Conservation (phyloP, 2,113 vertebrate genomes). For the Alaudala cheleensis region DNA sequence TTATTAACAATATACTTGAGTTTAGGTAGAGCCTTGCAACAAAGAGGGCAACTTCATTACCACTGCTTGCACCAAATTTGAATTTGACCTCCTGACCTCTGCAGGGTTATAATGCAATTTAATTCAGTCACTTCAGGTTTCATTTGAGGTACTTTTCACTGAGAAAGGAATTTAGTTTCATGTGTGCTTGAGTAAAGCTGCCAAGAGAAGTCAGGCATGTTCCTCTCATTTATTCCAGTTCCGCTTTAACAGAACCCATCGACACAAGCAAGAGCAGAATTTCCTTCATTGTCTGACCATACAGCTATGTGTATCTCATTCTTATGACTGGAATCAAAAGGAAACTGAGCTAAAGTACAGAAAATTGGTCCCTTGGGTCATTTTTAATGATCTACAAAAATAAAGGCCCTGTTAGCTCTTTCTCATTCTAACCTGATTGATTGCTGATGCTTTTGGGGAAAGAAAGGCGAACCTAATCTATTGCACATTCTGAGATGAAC, state of each 20-base stretch:
- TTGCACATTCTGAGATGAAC: neutral
- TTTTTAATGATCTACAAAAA: conserved; percentile 54
- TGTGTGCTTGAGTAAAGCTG: neutral
- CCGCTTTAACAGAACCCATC: neutral
- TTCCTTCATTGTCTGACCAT: neutral
- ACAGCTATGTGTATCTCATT: neutral
- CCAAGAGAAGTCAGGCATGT: neutral
- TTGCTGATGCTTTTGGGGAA: conserved; percentile 11
- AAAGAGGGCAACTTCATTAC: conserved; percentile 45
- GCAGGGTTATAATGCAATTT: conserved; percentile 15
- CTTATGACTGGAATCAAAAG: conserved; percentile 40
- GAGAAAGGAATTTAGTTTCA: conserved; percentile 6
- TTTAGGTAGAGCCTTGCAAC: neutral
- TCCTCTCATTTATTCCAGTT: conserved; percentile 27
- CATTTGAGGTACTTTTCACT: neutral
- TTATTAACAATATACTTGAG: neutral
- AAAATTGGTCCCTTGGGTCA: conserved; percentile 26
- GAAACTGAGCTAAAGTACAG: neutral
- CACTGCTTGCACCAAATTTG: neutral
- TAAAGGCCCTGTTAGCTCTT: conserved; percentile 10
- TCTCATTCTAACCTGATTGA: conserved; percentile 36
- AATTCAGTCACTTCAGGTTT: conserved; percentile 32
- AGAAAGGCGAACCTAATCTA: conserved; percentile 16
- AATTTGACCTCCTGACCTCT: conserved; percentile 52
- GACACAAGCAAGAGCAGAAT: neutral